A percentile compares a stretch with the other conserved stretches of the same genome.
Conservation (phyloP, 2,888 invertebrate genomes). For the Anoncus sp. region DNA sequence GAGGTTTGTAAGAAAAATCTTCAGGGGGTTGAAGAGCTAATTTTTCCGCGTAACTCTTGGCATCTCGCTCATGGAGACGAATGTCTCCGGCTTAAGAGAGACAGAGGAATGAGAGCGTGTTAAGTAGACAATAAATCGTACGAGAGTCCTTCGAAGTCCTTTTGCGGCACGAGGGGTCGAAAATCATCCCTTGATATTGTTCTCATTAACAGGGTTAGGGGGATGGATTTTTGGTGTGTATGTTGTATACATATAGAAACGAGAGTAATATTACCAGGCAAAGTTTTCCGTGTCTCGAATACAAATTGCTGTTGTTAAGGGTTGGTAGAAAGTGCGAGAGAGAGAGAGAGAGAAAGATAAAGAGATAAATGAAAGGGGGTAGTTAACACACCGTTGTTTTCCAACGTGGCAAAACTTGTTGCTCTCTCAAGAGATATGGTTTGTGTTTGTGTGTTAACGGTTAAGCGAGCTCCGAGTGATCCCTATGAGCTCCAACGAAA, state of each 20-base stretch:
- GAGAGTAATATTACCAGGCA: conserved; percentile 25
- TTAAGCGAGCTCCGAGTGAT: conserved; percentile 12
- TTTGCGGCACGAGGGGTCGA: conserved; percentile 6
- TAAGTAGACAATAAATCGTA: conserved; percentile 78
- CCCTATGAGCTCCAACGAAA: conserved; percentile 3
- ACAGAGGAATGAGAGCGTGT: too few species aligned
- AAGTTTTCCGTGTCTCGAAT: conserved; percentile 67
- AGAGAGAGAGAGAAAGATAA: not conserved
- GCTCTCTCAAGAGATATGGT: conserved; percentile 71
- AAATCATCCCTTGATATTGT: conserved; percentile 51
- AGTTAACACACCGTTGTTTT: conserved; percentile 80
- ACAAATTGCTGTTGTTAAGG: conserved; percentile 80
- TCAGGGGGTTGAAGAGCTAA: conserved; percentile 11
- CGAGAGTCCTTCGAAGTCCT: conserved; percentile 28
- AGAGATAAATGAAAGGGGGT: conserved; percentile 49
- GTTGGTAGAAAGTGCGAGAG: conserved; percentile 22
- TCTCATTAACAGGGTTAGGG: conserved; percentile 20
- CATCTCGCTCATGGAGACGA: conserved; percentile 69
- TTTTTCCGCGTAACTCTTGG: conserved; percentile 32
- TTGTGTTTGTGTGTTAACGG: conserved; percentile 30
- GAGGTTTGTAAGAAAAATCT: not conserved
- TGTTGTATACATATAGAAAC: conserved; percentile 6
- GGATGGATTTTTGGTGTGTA: too few species aligned
- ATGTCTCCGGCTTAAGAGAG: conserved; percentile 70
- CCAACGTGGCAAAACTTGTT: conserved; percentile 77